phyloP scores from a whole-genome alignment of 2,113 vertebrate species.

The Silurus glanis region DNA sequence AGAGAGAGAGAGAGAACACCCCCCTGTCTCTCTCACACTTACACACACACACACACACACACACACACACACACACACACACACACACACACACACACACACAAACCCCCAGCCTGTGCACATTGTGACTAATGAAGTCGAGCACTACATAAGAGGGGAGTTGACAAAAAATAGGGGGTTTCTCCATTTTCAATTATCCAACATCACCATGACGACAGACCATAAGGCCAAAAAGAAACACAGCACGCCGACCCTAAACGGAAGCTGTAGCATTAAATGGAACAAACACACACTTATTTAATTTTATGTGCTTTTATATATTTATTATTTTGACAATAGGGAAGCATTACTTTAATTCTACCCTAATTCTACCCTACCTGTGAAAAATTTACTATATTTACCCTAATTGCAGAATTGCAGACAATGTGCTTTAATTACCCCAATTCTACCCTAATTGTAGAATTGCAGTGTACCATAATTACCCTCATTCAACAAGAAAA shows the following conservation, averaged over 20 bases:
- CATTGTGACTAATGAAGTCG: constrained; percentile 72
- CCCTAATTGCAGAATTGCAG: too few relatives aligned
- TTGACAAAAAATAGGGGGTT: constrained; percentile 28
- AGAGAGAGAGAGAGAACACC: not conserved
- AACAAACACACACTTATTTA: constrained; percentile 29
- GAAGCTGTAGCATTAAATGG: constrained; percentile 15
- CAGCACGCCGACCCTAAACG: constrained; percentile 17
- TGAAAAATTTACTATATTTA: too few relatives aligned
- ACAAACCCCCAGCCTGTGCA: constrained; percentile 58
- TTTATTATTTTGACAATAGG: not conserved
- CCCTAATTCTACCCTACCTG: too few relatives aligned
- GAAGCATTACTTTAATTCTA: not conserved
- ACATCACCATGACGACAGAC: constrained; percentile 43
- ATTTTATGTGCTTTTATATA: not conserved
- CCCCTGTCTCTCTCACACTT: not conserved
- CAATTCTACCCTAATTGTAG: too few relatives aligned
- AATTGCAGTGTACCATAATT: too few relatives aligned
- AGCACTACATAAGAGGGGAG: constrained; percentile 63
- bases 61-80: constrained; percentile 12
- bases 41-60: not conserved
- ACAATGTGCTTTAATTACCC: too few relatives aligned
- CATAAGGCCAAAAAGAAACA: constrained; percentile 38
- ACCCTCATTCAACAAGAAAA: not conserved
- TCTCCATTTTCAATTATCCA: constrained; percentile 49
- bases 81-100: constrained; percentile 15